Evolutionary conservation across 2,888 invertebrate genomes (phyloP).

Genomic region (Cryptus armator): DNA sequence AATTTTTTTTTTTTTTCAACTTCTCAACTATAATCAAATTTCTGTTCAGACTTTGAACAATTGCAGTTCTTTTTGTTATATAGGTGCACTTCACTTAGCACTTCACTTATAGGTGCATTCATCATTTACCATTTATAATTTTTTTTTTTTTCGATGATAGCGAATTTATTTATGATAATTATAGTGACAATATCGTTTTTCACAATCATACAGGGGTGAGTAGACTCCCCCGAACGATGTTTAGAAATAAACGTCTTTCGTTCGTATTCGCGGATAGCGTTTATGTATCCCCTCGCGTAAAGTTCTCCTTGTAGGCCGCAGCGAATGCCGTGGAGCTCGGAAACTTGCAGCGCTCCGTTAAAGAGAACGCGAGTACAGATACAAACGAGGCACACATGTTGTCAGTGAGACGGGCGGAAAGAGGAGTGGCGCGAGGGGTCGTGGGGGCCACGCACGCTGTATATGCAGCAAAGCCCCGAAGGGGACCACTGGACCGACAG

Average conservation of each 20-base stretch:
- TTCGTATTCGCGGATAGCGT: conserved; percentile 42
- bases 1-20: conserved; percentile 19
- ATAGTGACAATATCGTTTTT: conserved; percentile 10
- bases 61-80: not conserved
- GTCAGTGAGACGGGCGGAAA: conserved; percentile 67
- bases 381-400: conserved; percentile 65
- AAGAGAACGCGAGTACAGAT: conserved; percentile 30
- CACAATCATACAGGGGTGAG: not conserved
- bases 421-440: conserved; percentile 66
- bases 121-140: too few species aligned
- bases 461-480: conserved; percentile 69
- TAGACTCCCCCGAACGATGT: conserved; percentile 1
- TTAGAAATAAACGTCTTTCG: conserved; percentile 8
- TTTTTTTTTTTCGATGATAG: not conserved
- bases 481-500: conserved; percentile 80
- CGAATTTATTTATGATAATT: not conserved
- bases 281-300: conserved; percentile 16
- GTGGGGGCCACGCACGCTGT: conserved; percentile 53
- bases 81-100: too few species aligned
- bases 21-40: not conserved
- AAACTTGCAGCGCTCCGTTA: conserved; percentile 17
- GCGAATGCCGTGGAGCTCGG: not conserved
- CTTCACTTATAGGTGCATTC: not conserved
- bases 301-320: not conserved
- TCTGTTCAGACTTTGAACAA: not conserved